A percentile compares a stretch with the other conserved stretches of the same genome.
These are phyloP conservation scores for Phoxinus dragarum DNA, from an alignment of 2,797 vertebrate genomes.

Conservation along the genomic window DNA sequence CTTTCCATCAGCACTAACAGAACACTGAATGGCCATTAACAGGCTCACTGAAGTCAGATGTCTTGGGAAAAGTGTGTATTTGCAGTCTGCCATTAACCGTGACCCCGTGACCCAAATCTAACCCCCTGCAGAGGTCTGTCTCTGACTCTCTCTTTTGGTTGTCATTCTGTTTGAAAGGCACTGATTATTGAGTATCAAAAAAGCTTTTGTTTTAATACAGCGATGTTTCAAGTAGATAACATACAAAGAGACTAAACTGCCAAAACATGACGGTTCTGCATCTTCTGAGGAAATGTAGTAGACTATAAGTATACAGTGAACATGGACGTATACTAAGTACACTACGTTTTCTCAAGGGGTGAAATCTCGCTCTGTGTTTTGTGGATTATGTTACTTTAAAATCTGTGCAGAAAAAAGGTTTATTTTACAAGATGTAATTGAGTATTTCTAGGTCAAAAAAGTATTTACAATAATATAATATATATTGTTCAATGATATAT, in stretches of 20 bases:
- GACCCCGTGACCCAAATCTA: constrained; percentile 43
- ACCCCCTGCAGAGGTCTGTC: constrained; percentile 48
- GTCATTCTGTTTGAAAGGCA: constrained; percentile 9
- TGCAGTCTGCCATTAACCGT: constrained; percentile 38
- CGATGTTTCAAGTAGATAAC: neutral
- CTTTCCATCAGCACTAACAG: neutral
- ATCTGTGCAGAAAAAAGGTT: neutral
- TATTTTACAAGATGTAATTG: no score
- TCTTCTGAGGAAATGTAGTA: constrained; percentile 81
- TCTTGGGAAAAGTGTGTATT: constrained; percentile 44
- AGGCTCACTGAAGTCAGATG: constrained; percentile 17
- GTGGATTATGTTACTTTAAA: neutral
- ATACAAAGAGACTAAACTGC: neutral
- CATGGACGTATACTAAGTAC: constrained; percentile 81
- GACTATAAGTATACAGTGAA: constrained; percentile 81
- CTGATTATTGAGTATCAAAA: constrained; percentile 18
- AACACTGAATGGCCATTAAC: constrained; percentile 55
- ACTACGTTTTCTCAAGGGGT: constrained; percentile 81
- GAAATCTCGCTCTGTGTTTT: constrained; percentile 32
- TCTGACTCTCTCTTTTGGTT: neutral
- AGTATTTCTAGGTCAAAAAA: no score
- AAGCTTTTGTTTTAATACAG: neutral
- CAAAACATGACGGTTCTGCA: constrained; percentile 40
- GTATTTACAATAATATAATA: neutral
- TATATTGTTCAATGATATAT: neutral